Conservation (phyloP, 2,113 vertebrate species). For the Hirundichthys speculiger region DNA sequence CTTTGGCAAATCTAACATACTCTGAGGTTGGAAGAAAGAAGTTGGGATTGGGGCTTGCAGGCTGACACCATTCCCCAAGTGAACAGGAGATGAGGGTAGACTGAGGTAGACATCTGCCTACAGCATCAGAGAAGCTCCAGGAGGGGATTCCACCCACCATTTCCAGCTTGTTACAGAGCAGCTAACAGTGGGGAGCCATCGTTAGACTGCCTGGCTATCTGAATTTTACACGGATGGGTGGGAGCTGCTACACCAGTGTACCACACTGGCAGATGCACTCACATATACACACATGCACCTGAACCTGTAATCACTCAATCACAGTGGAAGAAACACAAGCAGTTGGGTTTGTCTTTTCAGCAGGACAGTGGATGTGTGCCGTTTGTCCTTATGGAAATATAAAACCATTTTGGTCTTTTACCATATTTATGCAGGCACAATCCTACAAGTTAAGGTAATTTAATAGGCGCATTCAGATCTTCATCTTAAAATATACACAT, state of each 20-base stretch:
- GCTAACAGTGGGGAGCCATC: slow-evolving; percentile 55
- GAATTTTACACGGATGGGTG: slow-evolving; percentile 31
- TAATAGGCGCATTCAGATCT: too few species aligned
- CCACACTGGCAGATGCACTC: slow-evolving; percentile 41
- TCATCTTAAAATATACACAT: too few species aligned
- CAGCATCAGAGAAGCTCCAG: slow-evolving; percentile 61
- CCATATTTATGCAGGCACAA: neutral
- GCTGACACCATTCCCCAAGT: slow-evolving; percentile 61
- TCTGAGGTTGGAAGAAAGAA: slow-evolving; percentile 38
- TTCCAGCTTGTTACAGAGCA: slow-evolving; percentile 47
- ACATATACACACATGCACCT: slow-evolving; percentile 24
- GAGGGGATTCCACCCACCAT: slow-evolving; percentile 69
- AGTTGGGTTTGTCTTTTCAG: slow-evolving; percentile 22
- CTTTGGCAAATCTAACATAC: slow-evolving; percentile 45
- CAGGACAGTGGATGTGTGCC: neutral
- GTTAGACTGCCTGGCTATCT: slow-evolving; percentile 45
- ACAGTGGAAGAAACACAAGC: slow-evolving; percentile 34
- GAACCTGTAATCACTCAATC: slow-evolving; percentile 56
- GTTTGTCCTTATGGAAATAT: too few species aligned
- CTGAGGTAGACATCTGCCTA: slow-evolving; percentile 65
- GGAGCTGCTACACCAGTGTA: slow-evolving; percentile 42
- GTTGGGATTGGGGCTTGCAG: slow-evolving; percentile 28
- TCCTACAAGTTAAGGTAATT: neutral
- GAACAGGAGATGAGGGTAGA: slow-evolving; percentile 45
- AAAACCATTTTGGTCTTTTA: neutral